phyloP scores from a whole-genome alignment of 1,140 invertebrate genomes.

The Chymomyza costata region DNA sequence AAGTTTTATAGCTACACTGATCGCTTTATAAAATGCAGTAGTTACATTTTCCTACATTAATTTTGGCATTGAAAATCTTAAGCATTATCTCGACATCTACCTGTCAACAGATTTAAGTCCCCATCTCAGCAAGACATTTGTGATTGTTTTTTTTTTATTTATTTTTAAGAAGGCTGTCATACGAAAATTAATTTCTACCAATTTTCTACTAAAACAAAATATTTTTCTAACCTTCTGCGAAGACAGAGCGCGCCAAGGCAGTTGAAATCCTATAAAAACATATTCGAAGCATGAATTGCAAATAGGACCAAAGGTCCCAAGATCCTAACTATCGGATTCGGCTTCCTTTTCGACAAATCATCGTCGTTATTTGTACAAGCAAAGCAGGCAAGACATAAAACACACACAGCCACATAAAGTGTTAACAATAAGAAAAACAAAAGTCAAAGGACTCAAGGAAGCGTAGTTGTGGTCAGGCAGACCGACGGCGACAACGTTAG shows the following conservation, averaged over 20 bases:
- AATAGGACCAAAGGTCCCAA: slow-evolving; percentile 41
- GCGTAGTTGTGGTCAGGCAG: slow-evolving; percentile 6
- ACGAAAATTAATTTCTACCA: slow-evolving; percentile 69
- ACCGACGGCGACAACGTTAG: slow-evolving; percentile 12
- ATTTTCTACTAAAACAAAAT: slow-evolving; percentile 64
- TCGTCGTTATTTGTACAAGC: slow-evolving; percentile 63
- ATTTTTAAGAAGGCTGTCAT: slow-evolving; percentile 67
- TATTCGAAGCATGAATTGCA: slow-evolving; percentile 61
- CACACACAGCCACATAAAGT: slow-evolving; percentile 30
- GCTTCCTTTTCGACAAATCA: slow-evolving; percentile 56
- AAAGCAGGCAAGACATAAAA: slow-evolving; percentile 21
- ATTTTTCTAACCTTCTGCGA: slow-evolving; percentile 56
- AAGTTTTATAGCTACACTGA: too few species aligned
- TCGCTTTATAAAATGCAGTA: too few species aligned
- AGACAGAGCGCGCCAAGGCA: slow-evolving; percentile 20
- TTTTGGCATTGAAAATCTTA: too few species aligned
- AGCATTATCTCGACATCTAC: slow-evolving; percentile 4
- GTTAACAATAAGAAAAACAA: slow-evolving; percentile 72
- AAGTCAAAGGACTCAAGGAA: slow-evolving; percentile 11
- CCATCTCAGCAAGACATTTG: slow-evolving; percentile 3
- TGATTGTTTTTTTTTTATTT: slow-evolving; percentile 42
- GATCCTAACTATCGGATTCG: not conserved
- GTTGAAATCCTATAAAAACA: slow-evolving; percentile 71
- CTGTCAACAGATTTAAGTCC: slow-evolving; percentile 16
- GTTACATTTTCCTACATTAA: too few species aligned